Conservation (phyloP, 1,140 invertebrate species). For the Cherax destructor region DNA sequence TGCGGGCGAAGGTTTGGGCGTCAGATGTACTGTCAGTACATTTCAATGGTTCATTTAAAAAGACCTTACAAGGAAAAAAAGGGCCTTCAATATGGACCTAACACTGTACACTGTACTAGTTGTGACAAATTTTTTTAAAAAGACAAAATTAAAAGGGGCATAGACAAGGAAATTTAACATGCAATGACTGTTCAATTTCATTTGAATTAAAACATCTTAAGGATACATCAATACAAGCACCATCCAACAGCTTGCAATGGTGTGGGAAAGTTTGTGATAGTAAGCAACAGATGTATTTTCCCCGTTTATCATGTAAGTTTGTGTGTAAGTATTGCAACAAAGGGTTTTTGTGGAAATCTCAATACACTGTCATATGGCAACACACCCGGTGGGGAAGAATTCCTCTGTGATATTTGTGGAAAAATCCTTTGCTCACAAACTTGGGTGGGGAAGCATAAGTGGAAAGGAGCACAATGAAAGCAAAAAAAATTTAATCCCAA, state of each 20-base stretch:
- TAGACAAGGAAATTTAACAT: constrained; percentile 39
- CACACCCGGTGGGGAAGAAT: constrained; percentile 46
- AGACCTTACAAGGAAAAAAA: constrained; percentile 28
- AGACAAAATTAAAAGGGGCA: constrained; percentile 43
- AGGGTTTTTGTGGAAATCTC: constrained; percentile 55
- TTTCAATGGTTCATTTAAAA: constrained; percentile 56
- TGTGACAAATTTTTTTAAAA: constrained; percentile 60
- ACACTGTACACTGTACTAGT: constrained; percentile 48
- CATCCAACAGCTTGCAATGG: constrained; percentile 51
- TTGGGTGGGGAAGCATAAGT: constrained; percentile 53
- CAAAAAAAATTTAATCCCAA: constrained; percentile 57
- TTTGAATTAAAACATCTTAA: constrained; percentile 57
- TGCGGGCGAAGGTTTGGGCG: constrained; percentile 47
- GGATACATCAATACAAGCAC: constrained; percentile 51
- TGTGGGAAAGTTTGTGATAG: constrained; percentile 61
- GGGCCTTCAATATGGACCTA: constrained; percentile 21
- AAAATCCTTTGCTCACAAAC: constrained; percentile 55
- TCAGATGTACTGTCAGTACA: constrained; percentile 58
- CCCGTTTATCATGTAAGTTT: constrained; percentile 49
- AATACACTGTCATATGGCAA: constrained; percentile 51
- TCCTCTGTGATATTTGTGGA: constrained; percentile 48
- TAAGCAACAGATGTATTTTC: constrained; percentile 64
- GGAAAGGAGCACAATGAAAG: constrained; percentile 60
- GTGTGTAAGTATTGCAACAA: constrained; percentile 55
- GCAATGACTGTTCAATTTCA: constrained; percentile 36